phyloP scores from a whole-genome alignment of 2,113 vertebrate genomes.

The Pseudorasbora parva region DNA sequence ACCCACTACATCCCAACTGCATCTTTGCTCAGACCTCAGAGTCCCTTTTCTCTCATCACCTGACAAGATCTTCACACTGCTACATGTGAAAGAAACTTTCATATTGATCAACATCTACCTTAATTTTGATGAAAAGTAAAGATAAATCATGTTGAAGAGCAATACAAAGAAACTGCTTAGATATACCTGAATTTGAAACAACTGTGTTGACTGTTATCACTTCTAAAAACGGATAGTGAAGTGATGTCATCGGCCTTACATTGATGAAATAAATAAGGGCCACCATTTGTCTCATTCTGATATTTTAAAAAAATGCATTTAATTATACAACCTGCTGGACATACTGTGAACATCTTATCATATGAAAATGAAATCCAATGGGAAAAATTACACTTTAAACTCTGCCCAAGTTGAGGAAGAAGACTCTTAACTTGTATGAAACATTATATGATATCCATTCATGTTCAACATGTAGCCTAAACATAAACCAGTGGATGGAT shows the following conservation, averaged over 20 bases:
- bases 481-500: neutral
- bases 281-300: neutral
- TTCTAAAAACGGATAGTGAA: neutral
- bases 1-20: constrained; percentile 62
- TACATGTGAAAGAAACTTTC: neutral
- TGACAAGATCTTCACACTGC: neutral
- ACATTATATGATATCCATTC: constrained; percentile 25
- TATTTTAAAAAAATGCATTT: neutral
- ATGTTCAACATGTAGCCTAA: neutral
- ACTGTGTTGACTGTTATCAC: neutral
- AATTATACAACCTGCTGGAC: neutral
- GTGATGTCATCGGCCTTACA: neutral
- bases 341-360: too few relatives aligned
- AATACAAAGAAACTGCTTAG: neutral
- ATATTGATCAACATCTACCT: neutral
- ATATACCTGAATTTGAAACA: neutral
- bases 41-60: constrained; percentile 34
- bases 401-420: neutral
- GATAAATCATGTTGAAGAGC: neutral
- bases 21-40: constrained; percentile 24
- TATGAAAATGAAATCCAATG: neutral
- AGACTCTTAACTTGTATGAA: constrained; percentile 1
- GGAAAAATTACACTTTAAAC: too few relatives aligned
- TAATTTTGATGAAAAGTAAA: neutral
- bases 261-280: neutral